These are phyloP conservation scores for Phalacrocorax carbo DNA, from an alignment of 2,113 vertebrate genomes.

Conservation along the genomic window DNA sequence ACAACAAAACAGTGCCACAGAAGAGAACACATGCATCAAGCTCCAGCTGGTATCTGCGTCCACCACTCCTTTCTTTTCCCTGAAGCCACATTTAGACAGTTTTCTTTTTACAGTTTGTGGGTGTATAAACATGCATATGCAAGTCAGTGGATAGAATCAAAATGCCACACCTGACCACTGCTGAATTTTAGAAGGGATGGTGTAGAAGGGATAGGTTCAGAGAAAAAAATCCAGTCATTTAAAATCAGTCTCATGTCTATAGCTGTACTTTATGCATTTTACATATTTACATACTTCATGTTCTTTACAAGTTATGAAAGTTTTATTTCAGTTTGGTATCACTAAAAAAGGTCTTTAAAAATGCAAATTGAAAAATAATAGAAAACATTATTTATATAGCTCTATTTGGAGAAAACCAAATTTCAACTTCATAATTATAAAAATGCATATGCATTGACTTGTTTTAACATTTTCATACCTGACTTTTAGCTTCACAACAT, in stretches of 20 bases:
- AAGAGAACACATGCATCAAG: conserved; percentile 58
- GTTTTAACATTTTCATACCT: neutral
- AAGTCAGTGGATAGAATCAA: conserved; percentile 15
- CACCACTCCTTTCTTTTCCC: conserved; percentile 30
- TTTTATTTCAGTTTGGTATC: neutral
- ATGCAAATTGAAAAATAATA: neutral
- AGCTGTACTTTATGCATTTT: neutral
- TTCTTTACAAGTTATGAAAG: neutral
- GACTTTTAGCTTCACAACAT: neutral
- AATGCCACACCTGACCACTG: conserved; percentile 23
- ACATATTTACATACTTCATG: neutral
- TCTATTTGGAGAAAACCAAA: neutral
- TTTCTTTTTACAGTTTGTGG: conserved; percentile 52
- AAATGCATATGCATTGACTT: neutral
- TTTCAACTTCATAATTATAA: neutral
- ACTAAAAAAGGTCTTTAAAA: neutral
- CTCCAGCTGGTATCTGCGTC: conserved; percentile 63
- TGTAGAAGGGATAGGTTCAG: neutral
- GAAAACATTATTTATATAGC: neutral
- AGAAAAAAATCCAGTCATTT: neutral
- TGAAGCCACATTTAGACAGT: conserved; percentile 46
- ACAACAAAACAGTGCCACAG: conserved; percentile 67
- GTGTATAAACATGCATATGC: conserved; percentile 37
- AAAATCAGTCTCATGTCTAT: neutral
- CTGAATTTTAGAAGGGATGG: neutral